Evolutionary conservation across 1,140 invertebrate species (phyloP), one percentile per base, ranked within the genome.

Genomic region (Drosophila oshimai): DNA sequence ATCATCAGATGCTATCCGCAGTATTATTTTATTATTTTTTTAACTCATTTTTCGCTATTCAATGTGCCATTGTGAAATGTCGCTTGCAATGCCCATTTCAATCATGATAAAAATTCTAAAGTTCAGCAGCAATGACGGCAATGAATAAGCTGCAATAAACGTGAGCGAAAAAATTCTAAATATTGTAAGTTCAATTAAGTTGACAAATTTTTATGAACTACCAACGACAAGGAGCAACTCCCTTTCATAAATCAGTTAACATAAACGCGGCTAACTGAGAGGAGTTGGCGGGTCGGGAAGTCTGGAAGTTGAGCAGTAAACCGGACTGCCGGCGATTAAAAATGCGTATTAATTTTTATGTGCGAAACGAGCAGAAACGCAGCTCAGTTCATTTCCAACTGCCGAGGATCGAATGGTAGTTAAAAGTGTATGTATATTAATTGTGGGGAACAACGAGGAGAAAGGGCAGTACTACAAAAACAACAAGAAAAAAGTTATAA

Each of bases 291-390:
- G n/a, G n/a, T n/a, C n/a, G 6, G 42, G 34, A 10, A 53, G 22
- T 18, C 6, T 22, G 10, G 13, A 20, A 28, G 44, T 12, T 24
- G 28, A 15, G 12, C 24, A 31, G 55, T 31, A 34, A 61, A 71
- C 68, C 64, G 47, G 60, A 60, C 65, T 34, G 26, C 12, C 37
- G 22, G 44, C 75, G 69, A 81, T 81, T 77, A 74, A 88, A 86
- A 80, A 73, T 77, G 26, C 83, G 54, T 65, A 88, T 86, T 86
- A 88, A 88, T 88, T 86, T 86, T 86, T 83, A 86, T 86, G 73
- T 31, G 50, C 46, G 33, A 77, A 60, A 71, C 79, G 79, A 74
- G 81, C 65, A 71, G 65, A 72, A 60, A 80, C 57, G 74, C 70
- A 31, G 20, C 10, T 15, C 15, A 46, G 15, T 57, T 20, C 50